Percentiles rank a stretch among this genome's conserved stretches.
Evolutionary conservation across 1,140 invertebrate species (phyloP).

Genomic region (Neotoxoptera formosana): DNA sequence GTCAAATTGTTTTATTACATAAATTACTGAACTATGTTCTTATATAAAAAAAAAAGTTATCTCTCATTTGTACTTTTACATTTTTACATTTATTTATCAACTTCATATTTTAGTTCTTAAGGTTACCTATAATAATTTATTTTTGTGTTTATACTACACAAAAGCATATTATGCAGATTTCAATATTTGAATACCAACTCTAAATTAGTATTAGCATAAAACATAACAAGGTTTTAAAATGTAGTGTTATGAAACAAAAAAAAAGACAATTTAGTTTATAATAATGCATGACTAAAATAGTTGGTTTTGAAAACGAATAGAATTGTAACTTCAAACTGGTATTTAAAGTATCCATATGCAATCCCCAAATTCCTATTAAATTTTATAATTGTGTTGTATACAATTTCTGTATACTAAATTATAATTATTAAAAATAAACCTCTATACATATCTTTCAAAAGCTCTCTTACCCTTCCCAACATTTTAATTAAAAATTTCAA

Average conservation of each 20-base stretch:
- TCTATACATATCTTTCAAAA: not conserved
- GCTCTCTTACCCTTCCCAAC: not conserved
- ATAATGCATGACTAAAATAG: conserved; percentile 6
- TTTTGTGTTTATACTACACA: not conserved
- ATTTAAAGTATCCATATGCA: not conserved
- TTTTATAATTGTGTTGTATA: not conserved
- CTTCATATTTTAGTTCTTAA: conserved; percentile 1
- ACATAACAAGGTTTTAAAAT: not conserved
- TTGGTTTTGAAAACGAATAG: not conserved
- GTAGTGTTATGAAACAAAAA: not conserved
- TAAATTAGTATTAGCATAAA: not conserved
- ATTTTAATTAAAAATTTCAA: not conserved
- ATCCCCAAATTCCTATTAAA: not conserved
- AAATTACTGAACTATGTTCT: not conserved
- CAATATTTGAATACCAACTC: not conserved
- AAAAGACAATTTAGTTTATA: conserved; percentile 2
- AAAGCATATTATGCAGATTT: not conserved
- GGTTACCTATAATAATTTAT: not conserved
- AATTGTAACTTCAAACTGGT: not conserved
- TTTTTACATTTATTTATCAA: not conserved
- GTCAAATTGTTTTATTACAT: not conserved
- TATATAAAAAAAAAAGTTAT: not conserved
- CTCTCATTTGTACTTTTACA: not conserved
- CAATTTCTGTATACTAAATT: not conserved
- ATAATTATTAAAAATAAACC: not conserved